These are phyloP conservation scores for Numida meleagris DNA, from an alignment of 2,113 vertebrate genomes.

Conservation along the genomic window DNA sequence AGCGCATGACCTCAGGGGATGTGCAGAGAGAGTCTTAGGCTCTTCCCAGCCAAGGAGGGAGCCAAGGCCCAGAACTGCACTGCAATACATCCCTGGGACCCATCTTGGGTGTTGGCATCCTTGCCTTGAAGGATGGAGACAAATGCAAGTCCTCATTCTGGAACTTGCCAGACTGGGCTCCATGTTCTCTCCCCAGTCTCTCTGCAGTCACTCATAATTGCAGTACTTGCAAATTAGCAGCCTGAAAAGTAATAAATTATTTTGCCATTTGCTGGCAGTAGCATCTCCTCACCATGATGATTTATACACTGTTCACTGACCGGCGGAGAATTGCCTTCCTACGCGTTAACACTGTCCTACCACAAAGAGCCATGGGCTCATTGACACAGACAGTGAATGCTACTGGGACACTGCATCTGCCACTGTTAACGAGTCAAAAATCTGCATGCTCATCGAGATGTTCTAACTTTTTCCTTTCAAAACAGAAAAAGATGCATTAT, in stretches of 20 bases:
- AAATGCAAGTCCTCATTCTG: background rate
- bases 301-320: background rate
- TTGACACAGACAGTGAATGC: rapidly evolving
- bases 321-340: background rate
- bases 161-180: background rate
- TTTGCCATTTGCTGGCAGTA: background rate
- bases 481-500: background rate
- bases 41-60: background rate
- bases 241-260: background rate
- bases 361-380: background rate
- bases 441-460: background rate
- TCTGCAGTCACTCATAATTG: background rate
- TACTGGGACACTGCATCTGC: background rate
- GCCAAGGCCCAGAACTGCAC: background rate
- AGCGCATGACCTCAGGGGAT: background rate
- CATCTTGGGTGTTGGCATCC: background rate
- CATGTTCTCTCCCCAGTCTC: background rate
- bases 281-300: background rate
- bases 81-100: background rate
- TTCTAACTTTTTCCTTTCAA: background rate
- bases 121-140: background rate
- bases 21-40: background rate
- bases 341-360: background rate
- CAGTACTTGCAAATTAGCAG: background rate
- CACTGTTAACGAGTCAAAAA: background rate